phyloP scores from a whole-genome alignment of 2,888 invertebrate genomes.

The Poecilobothrus nobilitatus region DNA sequence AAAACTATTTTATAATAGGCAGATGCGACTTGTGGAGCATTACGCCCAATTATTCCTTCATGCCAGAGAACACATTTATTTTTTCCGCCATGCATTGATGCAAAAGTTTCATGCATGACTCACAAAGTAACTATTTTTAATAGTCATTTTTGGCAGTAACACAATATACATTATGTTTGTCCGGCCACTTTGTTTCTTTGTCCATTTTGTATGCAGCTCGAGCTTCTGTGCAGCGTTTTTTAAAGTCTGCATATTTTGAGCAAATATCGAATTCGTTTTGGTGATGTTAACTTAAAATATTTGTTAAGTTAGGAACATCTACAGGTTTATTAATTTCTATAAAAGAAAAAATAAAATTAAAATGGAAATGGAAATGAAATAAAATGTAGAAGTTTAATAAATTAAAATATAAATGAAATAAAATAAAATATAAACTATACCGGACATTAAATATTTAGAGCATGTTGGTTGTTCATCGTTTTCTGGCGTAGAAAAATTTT shows the following conservation, averaged over 20 bases:
- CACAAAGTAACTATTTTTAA: constrained; percentile 5
- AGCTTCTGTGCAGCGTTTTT: neutral
- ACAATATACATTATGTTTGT: neutral
- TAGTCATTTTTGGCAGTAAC: constrained; percentile 3
- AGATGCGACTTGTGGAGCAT: constrained; percentile 2
- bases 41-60: constrained; percentile 9
- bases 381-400: too few species aligned
- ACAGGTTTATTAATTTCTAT: too few species aligned
- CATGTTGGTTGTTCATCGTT: too few species aligned
- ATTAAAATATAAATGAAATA: too few species aligned
- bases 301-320: neutral
- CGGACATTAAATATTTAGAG: too few species aligned
- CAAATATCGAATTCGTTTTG: neutral
- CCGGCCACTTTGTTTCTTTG: neutral
- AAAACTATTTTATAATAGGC: neutral
- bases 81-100: constrained; percentile 1
- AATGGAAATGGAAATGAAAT: too few species aligned
- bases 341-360: too few species aligned
- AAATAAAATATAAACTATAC: too few species aligned
- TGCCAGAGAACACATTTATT: constrained; percentile 7
- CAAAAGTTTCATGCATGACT: constrained; percentile 9
- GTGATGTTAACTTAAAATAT: neutral
- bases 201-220: neutral
- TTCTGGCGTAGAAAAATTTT: too few species aligned
- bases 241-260: neutral